A percentile compares a stretch with the other conserved stretches of the same genome.
Conservation (phyloP, 2,113 vertebrate species). For the Tichodroma muraria region DNA sequence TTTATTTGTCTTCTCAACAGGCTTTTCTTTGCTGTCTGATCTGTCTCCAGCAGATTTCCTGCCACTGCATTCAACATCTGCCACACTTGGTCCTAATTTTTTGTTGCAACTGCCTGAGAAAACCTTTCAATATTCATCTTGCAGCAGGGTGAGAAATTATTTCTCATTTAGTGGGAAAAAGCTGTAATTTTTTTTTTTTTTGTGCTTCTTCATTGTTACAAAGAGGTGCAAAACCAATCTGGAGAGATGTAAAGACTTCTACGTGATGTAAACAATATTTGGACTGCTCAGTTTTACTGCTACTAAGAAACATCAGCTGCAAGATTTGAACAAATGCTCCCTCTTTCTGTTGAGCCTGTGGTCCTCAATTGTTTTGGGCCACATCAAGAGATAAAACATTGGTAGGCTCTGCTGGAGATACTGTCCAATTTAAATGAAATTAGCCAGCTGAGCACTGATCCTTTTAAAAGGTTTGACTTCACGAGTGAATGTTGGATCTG, state of each 20-base stretch:
- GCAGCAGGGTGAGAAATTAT: background rate
- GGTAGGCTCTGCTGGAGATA: constrained; percentile 43
- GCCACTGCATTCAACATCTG: background rate
- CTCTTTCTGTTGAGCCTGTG: background rate
- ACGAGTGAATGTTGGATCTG: background rate
- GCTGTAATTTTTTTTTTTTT: no score
- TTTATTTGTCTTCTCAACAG: background rate
- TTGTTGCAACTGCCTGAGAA: background rate
- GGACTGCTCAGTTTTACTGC: background rate
- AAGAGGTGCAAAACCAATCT: background rate
- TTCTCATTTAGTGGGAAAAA: background rate
- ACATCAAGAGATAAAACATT: background rate
- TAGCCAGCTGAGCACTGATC: constrained; percentile 15
- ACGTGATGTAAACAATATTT: background rate
- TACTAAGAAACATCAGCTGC: background rate
- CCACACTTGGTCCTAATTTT: background rate
- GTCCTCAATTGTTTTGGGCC: background rate
- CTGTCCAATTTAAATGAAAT: constrained; percentile 41
- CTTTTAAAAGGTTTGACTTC: constrained; percentile 23
- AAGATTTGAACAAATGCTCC: background rate
- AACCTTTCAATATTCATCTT: background rate
- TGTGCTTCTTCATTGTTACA: background rate
- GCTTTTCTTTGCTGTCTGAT: background rate
- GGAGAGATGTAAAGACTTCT: background rate
- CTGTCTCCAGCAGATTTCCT: background rate